phyloP scores from a whole-genome alignment of 1,140 invertebrate species.

The Drosophila pseudoananassae region DNA sequence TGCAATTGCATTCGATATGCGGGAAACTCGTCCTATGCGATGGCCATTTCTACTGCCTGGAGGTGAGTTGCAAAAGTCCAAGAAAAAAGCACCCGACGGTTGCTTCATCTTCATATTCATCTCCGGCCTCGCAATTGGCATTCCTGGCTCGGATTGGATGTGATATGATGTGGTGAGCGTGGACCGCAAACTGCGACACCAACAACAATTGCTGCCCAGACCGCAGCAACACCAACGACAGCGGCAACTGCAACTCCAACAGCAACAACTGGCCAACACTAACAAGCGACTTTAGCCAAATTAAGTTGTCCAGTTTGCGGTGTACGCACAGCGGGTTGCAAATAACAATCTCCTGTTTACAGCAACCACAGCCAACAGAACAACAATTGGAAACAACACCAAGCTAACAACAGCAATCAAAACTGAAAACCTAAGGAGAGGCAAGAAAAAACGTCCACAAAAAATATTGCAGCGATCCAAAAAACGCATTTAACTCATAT shows the following conservation, averaged over 20 bases:
- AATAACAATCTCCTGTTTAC: conserved; percentile 81
- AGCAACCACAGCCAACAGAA: conserved; percentile 56
- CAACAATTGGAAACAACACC: conserved; percentile 45
- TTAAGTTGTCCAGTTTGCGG: conserved; percentile 81
- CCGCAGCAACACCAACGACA: conserved; percentile 47
- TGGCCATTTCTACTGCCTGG: conserved; percentile 47
- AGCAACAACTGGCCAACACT: conserved; percentile 53
- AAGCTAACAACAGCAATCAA: conserved; percentile 29
- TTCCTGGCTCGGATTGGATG: conserved; percentile 36
- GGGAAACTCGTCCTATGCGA: conserved; percentile 50
- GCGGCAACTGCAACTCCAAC: conserved; percentile 26
- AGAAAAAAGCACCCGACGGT: conserved; percentile 10
- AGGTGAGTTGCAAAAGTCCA: neutral
- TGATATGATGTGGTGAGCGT: conserved; percentile 52
- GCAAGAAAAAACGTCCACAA: conserved; percentile 26
- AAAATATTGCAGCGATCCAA: conserved; percentile 70
- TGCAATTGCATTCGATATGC: conserved; percentile 50
- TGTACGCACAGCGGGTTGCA: conserved; percentile 80
- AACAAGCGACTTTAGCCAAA: conserved; percentile 81
- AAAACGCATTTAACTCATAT: conserved; percentile 79
- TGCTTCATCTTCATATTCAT: conserved; percentile 72
- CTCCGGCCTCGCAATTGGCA: conserved; percentile 31
- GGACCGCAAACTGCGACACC: conserved; percentile 55
- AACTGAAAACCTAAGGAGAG: conserved; percentile 2
- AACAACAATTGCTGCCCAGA: conserved; percentile 36